These are phyloP conservation scores for Prenolepis imparis DNA, from an alignment of 2,888 invertebrate genomes.

Conservation along the genomic window DNA sequence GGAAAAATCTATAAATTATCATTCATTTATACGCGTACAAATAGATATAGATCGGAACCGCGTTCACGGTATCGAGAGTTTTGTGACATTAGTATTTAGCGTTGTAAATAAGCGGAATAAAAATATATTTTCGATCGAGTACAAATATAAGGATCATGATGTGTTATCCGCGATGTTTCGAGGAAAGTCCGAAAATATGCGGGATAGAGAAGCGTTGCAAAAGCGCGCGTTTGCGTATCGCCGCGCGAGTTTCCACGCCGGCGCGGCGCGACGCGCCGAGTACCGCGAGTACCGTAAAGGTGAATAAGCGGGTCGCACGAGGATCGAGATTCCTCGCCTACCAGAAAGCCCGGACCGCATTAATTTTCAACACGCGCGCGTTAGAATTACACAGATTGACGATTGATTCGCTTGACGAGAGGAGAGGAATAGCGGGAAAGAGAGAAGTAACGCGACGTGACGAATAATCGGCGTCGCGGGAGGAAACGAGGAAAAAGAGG, in stretches of 20 bases:
- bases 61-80: neutral
- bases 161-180: neutral
- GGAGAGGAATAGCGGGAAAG: slow-evolving; percentile 48
- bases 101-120: neutral
- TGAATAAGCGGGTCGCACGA: slow-evolving; percentile 67
- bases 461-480: neutral
- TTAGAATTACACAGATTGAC: slow-evolving; percentile 61
- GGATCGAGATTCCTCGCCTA: slow-evolving; percentile 69
- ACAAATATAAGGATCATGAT: neutral
- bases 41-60: neutral
- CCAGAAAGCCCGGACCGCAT: slow-evolving; percentile 53
- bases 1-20: neutral
- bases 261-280: slow-evolving; percentile 60
- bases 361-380: slow-evolving; percentile 66
- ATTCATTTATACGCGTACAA: neutral
- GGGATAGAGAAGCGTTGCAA: slow-evolving; percentile 27
- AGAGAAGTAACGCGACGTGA: neutral
- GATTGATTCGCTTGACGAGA: slow-evolving; percentile 50
- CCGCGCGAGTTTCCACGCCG: slow-evolving; percentile 55
- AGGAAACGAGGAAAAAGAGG: neutral
- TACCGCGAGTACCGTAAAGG: slow-evolving; percentile 71
- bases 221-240: slow-evolving; percentile 54
- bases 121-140: neutral
- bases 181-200: neutral
- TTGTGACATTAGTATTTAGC: neutral